These are phyloP conservation scores for Dicranocentrus wangi DNA, from an alignment of 2,888 invertebrate genomes.

Conservation along the genomic window DNA sequence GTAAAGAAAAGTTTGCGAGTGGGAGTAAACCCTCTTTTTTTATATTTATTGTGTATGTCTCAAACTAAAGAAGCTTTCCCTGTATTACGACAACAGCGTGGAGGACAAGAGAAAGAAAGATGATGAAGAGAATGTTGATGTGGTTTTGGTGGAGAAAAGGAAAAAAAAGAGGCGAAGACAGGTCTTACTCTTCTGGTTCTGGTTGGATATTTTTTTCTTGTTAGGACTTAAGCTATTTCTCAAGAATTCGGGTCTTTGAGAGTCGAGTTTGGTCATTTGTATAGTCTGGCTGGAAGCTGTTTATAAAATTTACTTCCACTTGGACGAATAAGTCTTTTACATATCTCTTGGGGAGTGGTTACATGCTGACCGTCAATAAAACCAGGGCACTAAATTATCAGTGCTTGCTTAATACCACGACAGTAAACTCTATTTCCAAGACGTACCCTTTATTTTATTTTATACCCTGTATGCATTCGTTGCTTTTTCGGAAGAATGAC, in stretches of 20 bases:
- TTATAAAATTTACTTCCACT: neutral
- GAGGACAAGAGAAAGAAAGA: neutral
- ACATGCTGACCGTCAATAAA: neutral
- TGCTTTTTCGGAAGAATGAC: neutral
- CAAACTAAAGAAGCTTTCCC: neutral
- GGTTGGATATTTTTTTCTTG: neutral
- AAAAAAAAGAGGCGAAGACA: neutral
- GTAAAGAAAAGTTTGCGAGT: too few species aligned
- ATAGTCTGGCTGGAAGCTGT: neutral
- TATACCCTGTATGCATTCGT: neutral
- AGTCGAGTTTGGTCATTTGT: neutral
- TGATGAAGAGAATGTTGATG: neutral
- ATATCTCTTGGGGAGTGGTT: neutral
- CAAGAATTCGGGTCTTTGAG: neutral
- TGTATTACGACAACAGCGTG: too few species aligned
- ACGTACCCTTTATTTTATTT: too few species aligned
- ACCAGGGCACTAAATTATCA: neutral
- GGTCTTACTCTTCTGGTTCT: neutral
- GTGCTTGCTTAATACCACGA: neutral
- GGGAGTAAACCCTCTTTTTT: too few species aligned
- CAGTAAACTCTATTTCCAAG: neutral
- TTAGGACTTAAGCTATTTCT: neutral
- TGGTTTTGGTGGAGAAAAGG: neutral
- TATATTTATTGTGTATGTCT: too few species aligned
- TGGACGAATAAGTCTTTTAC: neutral